These are phyloP conservation scores for Scaptomyza pallida DNA, from an alignment of 1,140 invertebrate genomes.

Conservation along the genomic window DNA sequence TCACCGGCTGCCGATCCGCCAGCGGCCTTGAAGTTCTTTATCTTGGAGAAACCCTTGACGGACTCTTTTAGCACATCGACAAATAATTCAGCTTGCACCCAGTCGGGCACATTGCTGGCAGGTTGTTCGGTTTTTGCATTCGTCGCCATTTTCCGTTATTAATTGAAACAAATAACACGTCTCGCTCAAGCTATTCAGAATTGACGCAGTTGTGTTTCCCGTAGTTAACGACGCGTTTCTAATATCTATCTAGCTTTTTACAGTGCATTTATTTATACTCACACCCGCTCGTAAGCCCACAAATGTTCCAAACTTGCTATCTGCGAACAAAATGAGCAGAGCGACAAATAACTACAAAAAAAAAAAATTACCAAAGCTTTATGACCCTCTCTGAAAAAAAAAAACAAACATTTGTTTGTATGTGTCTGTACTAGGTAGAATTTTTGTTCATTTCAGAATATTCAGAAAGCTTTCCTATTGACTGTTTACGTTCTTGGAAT, in stretches of 20 bases:
- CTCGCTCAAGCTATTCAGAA: background rate
- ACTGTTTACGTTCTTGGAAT: background rate
- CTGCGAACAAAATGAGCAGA: background rate
- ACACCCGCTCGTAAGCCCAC: background rate
- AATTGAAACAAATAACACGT: background rate
- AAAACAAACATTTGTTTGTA: background rate
- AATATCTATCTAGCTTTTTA: constrained; percentile 4
- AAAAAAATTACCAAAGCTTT: constrained; percentile 5
- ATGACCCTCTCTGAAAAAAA: background rate
- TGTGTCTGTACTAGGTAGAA: background rate
- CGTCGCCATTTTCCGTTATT: constrained; percentile 26
- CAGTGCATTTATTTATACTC: constrained; percentile 12
- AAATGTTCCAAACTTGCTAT: constrained; percentile 10
- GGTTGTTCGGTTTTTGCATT: constrained; percentile 1
- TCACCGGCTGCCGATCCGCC: constrained; percentile 58
- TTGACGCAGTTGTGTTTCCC: background rate
- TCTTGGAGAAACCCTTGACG: constrained; percentile 49
- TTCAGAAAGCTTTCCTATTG: background rate
- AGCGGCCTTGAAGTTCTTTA: constrained; percentile 53
- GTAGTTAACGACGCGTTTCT: background rate
- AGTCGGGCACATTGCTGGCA: constrained; percentile 47
- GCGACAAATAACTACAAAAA: background rate
- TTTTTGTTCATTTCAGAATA: background rate
- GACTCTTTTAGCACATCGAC: constrained; percentile 53
- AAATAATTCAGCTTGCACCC: constrained; percentile 56